Evolutionary conservation across 2,888 invertebrate genomes (phyloP), one percentile per base, ranked within the genome.

Genomic region (Nudaria mundana): DNA sequence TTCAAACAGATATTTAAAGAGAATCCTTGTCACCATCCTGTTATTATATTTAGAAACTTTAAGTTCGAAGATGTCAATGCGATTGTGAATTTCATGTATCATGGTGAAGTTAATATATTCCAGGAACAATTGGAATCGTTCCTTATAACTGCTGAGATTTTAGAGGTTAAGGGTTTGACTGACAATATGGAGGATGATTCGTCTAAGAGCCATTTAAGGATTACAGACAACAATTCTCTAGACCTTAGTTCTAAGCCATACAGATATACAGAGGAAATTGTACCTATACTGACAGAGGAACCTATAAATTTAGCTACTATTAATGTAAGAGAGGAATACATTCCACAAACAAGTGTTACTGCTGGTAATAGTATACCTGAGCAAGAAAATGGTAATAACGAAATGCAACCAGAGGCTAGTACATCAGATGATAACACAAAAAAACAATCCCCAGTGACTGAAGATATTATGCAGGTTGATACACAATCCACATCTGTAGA

Each of bases 71-170:
- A 95, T 79, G 90, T 95, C 58, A 92, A 92, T 65, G 94, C 94
- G 8, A 91, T 95, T 46, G 91, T 95, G 24, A 93, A 94, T 67
- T 95, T 95, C 63, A 95, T 95, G 93, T 95, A 95, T 66, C 93
- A 92, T 75, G 95, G 95, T 40, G 95, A 95, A 84, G 95, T 95
- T 5, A 94, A 94, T 59, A 94, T 95, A 29, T 92, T 93, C 58
- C 94, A 94, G 72, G 94, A 94, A 68, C 93, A 94, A 50, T 77
- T 95, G 57, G 92, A 93, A 52, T 94, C 94, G 43, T 95, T 95
- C 81, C 86, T 95, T 34, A 93, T 93, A 57, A 94, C 94, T 11
- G 94, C 94, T 3, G 94, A 94, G 74, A 80, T 94, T 48, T 78
- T 95, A 60, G 93, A 94, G 58, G 93, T 94, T 36, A 94, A 94